These are phyloP conservation scores for Mionectes olivaceus DNA, from an alignment of 2,797 vertebrate genomes.

Conservation along the genomic window DNA sequence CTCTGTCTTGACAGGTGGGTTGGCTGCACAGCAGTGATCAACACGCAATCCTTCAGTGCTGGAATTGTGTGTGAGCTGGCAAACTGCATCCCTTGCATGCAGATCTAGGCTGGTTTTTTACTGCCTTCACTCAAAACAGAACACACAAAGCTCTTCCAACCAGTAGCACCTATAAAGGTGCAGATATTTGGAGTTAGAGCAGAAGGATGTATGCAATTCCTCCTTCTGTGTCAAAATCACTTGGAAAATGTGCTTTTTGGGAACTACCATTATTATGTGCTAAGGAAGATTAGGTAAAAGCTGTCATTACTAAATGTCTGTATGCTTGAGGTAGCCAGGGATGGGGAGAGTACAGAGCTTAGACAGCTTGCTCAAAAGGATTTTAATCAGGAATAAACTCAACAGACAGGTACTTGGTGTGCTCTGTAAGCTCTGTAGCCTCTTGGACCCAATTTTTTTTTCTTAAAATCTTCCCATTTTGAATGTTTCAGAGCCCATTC, in stretches of 20 bases:
- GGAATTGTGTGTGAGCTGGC: constrained; percentile 18
- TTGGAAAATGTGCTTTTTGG: neutral
- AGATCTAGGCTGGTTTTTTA: neutral
- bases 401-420: neutral
- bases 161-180: neutral
- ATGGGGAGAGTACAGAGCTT: neutral
- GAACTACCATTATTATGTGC: neutral
- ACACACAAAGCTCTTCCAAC: neutral
- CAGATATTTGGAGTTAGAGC: neutral
- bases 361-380: neutral
- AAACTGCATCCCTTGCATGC: neutral
- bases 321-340: neutral
- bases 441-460: neutral
- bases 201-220: neutral
- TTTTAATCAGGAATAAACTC: neutral
- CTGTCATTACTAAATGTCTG: neutral
- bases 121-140: neutral
- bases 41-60: constrained; percentile 8
- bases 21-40: constrained; percentile 24
- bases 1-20: constrained; percentile 58
- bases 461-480: neutral
- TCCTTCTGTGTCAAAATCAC: neutral
- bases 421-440: neutral
- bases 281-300: neutral
- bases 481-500: neutral